Evolutionary conservation across 2,113 vertebrate genomes (phyloP).

Genomic region (Varanus salvator): DNA sequence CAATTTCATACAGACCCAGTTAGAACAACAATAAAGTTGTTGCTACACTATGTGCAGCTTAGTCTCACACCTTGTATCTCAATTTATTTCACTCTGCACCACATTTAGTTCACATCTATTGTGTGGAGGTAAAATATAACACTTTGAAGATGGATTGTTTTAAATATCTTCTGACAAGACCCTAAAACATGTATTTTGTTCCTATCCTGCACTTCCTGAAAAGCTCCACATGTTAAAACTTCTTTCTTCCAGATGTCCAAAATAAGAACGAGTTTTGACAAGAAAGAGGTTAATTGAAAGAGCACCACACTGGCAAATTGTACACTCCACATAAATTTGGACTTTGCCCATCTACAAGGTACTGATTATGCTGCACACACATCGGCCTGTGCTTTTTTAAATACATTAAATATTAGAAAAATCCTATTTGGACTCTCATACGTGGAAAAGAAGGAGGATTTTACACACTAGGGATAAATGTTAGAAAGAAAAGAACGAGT

Average conservation of each 20-base stretch:
- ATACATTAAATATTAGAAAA: conserved; percentile 48
- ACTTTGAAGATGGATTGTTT: not conserved
- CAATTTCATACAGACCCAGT: not conserved
- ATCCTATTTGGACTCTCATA: conserved; percentile 37
- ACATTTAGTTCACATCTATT: not conserved
- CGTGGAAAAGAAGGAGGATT: conserved; percentile 40
- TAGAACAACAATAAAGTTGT: not conserved
- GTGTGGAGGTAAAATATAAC: not conserved
- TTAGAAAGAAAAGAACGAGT: conserved; percentile 51
- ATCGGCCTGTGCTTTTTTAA: conserved; percentile 13
- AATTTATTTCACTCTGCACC: not conserved
- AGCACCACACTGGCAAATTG: conserved; percentile 61
- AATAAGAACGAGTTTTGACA: conserved; percentile 62
- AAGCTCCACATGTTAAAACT: conserved; percentile 67
- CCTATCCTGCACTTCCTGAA: conserved; percentile 45
- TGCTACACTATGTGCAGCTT: not conserved
- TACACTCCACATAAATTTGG: not conserved
- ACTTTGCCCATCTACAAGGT: not conserved
- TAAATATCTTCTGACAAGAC: not conserved
- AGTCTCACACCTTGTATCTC: too few species aligned
- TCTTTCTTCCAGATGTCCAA: conserved; percentile 64
- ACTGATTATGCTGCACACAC: conserved; percentile 30
- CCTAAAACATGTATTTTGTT: conserved; percentile 51
- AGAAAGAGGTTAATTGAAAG: conserved; percentile 43
- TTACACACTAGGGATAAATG: conserved; percentile 55